Conservation (phyloP, 2,113 vertebrate species). For the Ictalurus furcatus region DNA sequence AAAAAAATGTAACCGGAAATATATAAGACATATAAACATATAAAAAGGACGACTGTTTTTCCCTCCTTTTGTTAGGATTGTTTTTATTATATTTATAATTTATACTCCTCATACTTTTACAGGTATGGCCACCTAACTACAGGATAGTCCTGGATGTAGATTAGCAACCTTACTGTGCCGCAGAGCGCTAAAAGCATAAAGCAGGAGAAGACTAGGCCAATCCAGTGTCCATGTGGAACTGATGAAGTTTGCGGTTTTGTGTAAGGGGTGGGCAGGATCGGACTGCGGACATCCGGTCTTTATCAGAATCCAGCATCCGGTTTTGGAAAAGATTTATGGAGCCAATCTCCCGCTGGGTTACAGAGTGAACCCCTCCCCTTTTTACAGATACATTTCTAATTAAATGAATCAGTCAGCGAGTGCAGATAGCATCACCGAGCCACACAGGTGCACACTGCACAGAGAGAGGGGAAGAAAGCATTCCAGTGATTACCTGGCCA, state of each 20-base stretch:
- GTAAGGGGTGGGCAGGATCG: neutral
- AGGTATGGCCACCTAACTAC: neutral
- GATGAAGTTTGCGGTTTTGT: neutral
- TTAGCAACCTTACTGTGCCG: neutral
- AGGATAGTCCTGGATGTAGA: neutral
- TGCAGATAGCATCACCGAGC: slow-evolving; percentile 64
- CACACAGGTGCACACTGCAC: slow-evolving; percentile 15
- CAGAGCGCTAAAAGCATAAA: neutral
- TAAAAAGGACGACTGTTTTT: neutral
- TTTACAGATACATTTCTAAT: slow-evolving; percentile 70
- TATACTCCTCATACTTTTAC: neutral
- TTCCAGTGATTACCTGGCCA: slow-evolving; percentile 13
- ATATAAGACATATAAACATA: neutral
- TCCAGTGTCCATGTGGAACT: neutral
- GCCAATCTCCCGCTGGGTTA: slow-evolving; percentile 66
- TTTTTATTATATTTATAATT: neutral
- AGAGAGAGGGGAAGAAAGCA: neutral
- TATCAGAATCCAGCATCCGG: slow-evolving; percentile 29
- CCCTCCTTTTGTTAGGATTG: neutral
- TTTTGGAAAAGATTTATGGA: slow-evolving; percentile 74
- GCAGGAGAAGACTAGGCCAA: neutral
- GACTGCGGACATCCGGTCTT: slow-evolving; percentile 3
- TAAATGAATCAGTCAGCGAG: slow-evolving; percentile 80
- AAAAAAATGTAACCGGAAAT: neutral
- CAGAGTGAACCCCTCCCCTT: slow-evolving; percentile 60